Conservation (phyloP, 2,888 invertebrate genomes). For the Rhopalosiphum nymphaeae region DNA sequence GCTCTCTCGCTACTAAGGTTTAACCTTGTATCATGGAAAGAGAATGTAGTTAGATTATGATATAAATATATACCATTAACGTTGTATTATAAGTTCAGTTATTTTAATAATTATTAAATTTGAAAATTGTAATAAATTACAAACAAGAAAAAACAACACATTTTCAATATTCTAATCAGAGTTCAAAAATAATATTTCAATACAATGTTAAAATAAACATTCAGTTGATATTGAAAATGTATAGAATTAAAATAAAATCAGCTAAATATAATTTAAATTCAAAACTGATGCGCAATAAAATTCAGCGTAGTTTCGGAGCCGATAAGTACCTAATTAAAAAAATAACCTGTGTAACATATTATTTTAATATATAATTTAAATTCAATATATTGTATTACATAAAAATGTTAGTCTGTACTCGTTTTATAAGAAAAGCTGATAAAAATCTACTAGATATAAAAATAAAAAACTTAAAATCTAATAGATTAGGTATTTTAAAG, state of each 20-base stretch:
- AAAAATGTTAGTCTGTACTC: background rate
- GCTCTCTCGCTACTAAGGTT: background rate
- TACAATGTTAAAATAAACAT: background rate
- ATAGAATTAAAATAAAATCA: background rate
- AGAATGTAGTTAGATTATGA: background rate
- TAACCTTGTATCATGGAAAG: background rate
- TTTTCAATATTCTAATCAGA: background rate
- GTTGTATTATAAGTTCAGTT: background rate
- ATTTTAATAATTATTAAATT: slow-evolving; percentile 7
- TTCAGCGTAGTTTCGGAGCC: background rate
- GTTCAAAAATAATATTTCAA: background rate
- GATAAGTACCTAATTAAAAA: background rate
- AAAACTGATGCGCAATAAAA: background rate
- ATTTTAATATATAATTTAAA: background rate
- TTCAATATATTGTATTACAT: background rate
- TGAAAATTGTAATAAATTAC: background rate
- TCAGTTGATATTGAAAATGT: background rate
- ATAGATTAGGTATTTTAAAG: background rate
- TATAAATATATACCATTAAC: background rate
- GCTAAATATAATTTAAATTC: background rate
- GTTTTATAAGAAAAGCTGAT: background rate
- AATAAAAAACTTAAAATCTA: background rate
- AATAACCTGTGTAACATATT: background rate
- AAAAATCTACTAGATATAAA: background rate
- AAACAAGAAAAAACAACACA: background rate